phyloP scores from a whole-genome alignment of 2,113 vertebrate species.

The Dendropsophus ebraccatus region DNA sequence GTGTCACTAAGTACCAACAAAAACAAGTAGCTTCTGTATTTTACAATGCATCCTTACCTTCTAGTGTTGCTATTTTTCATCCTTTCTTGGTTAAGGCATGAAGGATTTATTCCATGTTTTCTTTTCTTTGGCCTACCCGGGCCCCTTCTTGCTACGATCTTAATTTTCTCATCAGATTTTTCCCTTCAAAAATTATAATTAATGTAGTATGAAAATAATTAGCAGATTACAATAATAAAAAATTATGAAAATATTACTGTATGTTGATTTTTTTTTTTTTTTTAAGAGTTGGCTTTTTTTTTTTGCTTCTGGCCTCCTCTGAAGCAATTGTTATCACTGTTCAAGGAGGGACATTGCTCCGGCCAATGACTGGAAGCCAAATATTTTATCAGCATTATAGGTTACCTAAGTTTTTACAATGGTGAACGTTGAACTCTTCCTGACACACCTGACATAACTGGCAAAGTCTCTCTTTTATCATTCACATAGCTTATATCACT shows the following conservation, averaged over 20 bases:
- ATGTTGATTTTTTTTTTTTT: too few relatives aligned
- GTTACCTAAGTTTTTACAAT: too few relatives aligned
- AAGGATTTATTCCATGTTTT: constrained; percentile 81
- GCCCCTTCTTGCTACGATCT: constrained; percentile 87
- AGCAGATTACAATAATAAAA: neutral
- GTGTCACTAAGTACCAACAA: neutral
- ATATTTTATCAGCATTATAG: too few relatives aligned
- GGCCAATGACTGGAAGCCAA: too few relatives aligned
- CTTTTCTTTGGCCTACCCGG: constrained; percentile 95
- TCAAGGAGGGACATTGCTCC: too few relatives aligned
- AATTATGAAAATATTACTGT: neutral
- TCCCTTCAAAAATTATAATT: constrained; percentile 79
- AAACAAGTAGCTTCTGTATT: neutral
- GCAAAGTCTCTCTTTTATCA: too few relatives aligned
- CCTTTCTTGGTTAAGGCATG: constrained; percentile 81
- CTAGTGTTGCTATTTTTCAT: constrained; percentile 86
- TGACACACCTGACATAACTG: too few relatives aligned
- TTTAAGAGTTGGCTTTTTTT: too few relatives aligned
- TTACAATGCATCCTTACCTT: constrained; percentile 79
- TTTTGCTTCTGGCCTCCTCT: too few relatives aligned
- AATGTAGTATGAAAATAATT: constrained; percentile 65
- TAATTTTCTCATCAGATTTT: constrained; percentile 90
- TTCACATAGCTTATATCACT: too few relatives aligned
- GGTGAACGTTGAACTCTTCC: too few relatives aligned
- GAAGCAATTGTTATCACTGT: too few relatives aligned